Evolutionary conservation across 2,888 invertebrate genomes (phyloP), one percentile per base, ranked within the genome.

Genomic region (Globia sparganii): DNA sequence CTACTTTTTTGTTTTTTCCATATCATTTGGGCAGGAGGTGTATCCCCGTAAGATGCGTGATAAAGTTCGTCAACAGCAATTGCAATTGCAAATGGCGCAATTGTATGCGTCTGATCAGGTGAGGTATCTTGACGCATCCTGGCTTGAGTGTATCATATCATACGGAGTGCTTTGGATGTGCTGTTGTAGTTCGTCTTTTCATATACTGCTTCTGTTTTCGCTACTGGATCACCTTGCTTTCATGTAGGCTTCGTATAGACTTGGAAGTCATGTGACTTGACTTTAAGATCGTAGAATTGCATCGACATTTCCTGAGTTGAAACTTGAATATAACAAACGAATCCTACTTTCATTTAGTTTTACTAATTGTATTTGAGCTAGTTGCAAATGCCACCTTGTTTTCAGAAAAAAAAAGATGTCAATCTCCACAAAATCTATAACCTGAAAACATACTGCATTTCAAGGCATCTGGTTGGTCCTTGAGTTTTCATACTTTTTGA

Each of bases 41-140:
- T 98, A 97, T 97, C 98, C 98, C 94, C 97, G 97, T 97, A 98
- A 98, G 97, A 98, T 98, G 98, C 98, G 98, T 96, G 98, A 98
- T 97, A 97, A 98, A 97, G 97, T 98, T 94, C 97, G 97, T 95
- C 97, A 97, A 96, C 97, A 97, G 95, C 97, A 97, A 97, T 97
- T 97, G 93, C 96, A 97, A 96, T 97, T 97, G 92, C 97, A 97
- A 96, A 97, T 96, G 96, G 96, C 96, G 94, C 97, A 96, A 94
- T 96, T 96, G 94, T 96, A 96, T 95, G 96, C 96, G 94, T 94
- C 95, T 86, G 96, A 97, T 89, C 97, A 97, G 97, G 96, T 97
- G 96, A 96, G 96, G 95, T 94, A 92, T 93, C 92, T 93, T 94
- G 94, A 93, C 93, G 95, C 95, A 95, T 94, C 95, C 94, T 92